Evolutionary conservation across 2,113 vertebrate genomes (phyloP), one percentile per base, ranked within the genome.

Genomic region (Emydura subglobosa): DNA sequence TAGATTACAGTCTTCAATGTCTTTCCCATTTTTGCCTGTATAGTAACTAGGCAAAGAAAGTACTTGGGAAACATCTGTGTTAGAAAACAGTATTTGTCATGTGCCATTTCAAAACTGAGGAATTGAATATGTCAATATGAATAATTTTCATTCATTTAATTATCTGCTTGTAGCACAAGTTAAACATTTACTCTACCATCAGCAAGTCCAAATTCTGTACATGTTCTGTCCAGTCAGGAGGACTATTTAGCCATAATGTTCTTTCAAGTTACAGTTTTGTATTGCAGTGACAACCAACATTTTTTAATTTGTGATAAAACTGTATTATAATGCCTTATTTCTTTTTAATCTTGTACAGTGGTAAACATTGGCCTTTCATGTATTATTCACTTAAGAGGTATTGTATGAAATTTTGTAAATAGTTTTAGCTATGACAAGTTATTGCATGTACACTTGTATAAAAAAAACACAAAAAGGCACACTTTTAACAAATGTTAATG

Each of bases 311-410:
- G 98, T 98, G 98, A 97, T 94, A 96, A 98, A 98, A 98, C 97
- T 98, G 96, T 98, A 97, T 98, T 98, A 98, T 98, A 97, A 98
- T 99, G 99, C 99, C 99, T 99, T 99, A 98, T 98, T 98, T 98
- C 99, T 98, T 98, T 98, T 98, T 98, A 98, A 98, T 98, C 98
- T 98, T 98, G 98, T 99, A 99, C 98, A 98, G 97, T 99, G 98
- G 98, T 98, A 98, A 98, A 98, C 92, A 95, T 98, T 98, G 98
- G 99, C 99, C 99, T 99, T 99, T 98, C 97, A 98, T 95, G 95
- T 97, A 98, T 97, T 98, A 98, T 98, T 98, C 98, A 98, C 98
- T 99, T 99, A 98, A 98, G 98, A 92, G 98, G 98, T 97, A 97
- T 97, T 99, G 98, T 99, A 98, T 96, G 97, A 98, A 97, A 96